A percentile compares a stretch with the other conserved stretches of the same genome.
These are phyloP conservation scores for Crotalus horridus DNA, from an alignment of 2,113 vertebrate genomes.

Conservation along the genomic window DNA sequence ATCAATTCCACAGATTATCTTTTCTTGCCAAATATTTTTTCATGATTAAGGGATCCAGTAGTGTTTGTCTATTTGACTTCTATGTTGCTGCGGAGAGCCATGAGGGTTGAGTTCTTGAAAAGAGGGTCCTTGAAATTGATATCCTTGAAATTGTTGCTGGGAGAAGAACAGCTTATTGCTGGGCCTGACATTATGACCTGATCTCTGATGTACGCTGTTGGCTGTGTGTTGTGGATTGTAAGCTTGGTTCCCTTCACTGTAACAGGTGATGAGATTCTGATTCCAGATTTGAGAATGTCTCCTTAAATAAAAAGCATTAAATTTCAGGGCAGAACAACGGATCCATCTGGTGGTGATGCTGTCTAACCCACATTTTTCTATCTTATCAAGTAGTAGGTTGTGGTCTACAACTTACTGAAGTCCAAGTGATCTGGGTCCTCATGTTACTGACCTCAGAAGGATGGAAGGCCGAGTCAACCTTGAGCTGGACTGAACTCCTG, in stretches of 20 bases:
- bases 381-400: too few species aligned
- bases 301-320: constrained; percentile 3
- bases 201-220: fast-evolving
- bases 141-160: background rate
- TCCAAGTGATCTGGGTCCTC: too few species aligned
- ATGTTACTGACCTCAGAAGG: background rate
- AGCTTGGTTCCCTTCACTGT: fast-evolving
- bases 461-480: background rate
- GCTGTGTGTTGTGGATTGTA: fast-evolving
- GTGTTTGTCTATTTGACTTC: background rate
- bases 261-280: background rate
- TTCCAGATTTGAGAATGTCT: fast-evolving
- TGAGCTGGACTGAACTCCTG: background rate
- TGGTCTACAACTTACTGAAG: too few species aligned
- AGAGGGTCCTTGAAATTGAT: fast-evolving
- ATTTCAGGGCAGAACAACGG: background rate
- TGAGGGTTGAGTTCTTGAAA: fast-evolving
- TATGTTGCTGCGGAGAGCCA: fast-evolving
- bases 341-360: too few species aligned
- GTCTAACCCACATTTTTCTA: too few species aligned
- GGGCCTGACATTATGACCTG: fast-evolving
- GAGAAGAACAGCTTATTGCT: fast-evolving
- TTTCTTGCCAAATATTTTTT: background rate
- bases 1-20: background rate
- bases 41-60: background rate